Percentiles rank a stretch among this genome's conserved stretches.
Evolutionary conservation across 2,797 vertebrate genomes (phyloP).

Genomic region (Muraenolepis orangiensis): DNA sequence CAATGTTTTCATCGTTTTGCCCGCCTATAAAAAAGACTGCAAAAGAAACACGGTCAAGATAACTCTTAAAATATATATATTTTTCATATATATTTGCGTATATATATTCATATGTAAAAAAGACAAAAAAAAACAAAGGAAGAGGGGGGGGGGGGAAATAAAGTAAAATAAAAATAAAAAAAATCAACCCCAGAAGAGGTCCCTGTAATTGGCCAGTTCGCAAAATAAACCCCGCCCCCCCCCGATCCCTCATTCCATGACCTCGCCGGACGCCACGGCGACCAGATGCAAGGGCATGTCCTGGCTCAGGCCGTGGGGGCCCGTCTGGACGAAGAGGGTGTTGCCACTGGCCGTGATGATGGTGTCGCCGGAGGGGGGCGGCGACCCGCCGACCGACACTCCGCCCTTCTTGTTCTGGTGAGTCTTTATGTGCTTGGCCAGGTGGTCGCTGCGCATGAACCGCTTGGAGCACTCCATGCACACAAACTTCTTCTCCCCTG

Average conservation of each 20-base stretch:
- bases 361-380: slow-evolving; percentile 79
- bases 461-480: slow-evolving; percentile 97
- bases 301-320: slow-evolving; percentile 91
- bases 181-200: slow-evolving; percentile 36
- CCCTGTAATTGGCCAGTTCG: slow-evolving; percentile 73
- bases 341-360: slow-evolving; percentile 94
- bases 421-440: slow-evolving; percentile 99
- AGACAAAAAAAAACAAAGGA: slow-evolving; percentile 79
- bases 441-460: slow-evolving; percentile 99
- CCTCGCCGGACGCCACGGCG: slow-evolving; percentile 95
- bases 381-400: slow-evolving; percentile 81
- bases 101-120: slow-evolving; percentile 79
- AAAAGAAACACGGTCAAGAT: slow-evolving; percentile 91
- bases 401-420: slow-evolving; percentile 98
- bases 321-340: slow-evolving; percentile 93
- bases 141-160: too few relatives aligned
- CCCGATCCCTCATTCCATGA: slow-evolving; percentile 87
- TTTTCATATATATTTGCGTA: slow-evolving; percentile 82
- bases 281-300: slow-evolving; percentile 99
- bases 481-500: slow-evolving; percentile 99
- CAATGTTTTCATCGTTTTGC: slow-evolving; percentile 90
- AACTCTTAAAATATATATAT: slow-evolving; percentile 82
- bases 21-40: slow-evolving; percentile 99
- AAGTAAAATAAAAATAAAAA: slow-evolving; percentile 69
- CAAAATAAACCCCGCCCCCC: slow-evolving; percentile 30